A percentile compares a stretch with the other conserved stretches of the same genome.
Evolutionary conservation across 2,888 invertebrate genomes (phyloP).

Genomic region (Chrysodeixis includens): DNA sequence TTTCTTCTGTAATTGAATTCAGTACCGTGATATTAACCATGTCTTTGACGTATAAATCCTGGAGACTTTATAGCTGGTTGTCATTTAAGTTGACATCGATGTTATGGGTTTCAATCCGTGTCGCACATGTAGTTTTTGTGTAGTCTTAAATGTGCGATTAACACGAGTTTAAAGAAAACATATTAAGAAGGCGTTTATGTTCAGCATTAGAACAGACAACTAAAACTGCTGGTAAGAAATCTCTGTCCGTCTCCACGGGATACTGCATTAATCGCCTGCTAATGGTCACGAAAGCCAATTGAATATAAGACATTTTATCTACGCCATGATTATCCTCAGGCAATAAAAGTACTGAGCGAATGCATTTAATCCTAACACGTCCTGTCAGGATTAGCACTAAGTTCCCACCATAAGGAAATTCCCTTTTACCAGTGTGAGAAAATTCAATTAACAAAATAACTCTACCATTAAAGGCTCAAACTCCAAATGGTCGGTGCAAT

Average conservation of each 20-base stretch:
- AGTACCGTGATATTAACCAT: conserved; percentile 11
- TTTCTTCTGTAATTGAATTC: conserved; percentile 15
- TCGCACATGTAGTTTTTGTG: not conserved
- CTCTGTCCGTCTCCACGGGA: no score
- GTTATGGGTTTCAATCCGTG: not conserved
- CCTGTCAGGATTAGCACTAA: not conserved
- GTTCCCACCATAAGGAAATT: conserved; percentile 9
- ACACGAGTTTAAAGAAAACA: no score
- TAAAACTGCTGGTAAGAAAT: no score
- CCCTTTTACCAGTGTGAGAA: conserved; percentile 13
- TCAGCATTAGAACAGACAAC: no score
- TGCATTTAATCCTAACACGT: not conserved
- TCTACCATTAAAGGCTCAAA: conserved; percentile 25
- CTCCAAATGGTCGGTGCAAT: conserved; percentile 37
- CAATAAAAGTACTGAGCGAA: not conserved
- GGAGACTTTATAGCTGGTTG: not conserved
- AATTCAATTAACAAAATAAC: conserved; percentile 25
- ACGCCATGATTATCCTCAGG: not conserved
- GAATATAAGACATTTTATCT: not conserved
- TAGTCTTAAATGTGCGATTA: not conserved
- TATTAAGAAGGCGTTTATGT: no score
- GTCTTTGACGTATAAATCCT: not conserved
- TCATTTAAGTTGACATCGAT: not conserved
- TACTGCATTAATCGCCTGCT: no score
- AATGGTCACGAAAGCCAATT: not conserved